A percentile compares a stretch with the other conserved stretches of the same genome.
Evolutionary conservation across 2,888 invertebrate species (phyloP).

Genomic region (Eristalinus sepulchralis): DNA sequence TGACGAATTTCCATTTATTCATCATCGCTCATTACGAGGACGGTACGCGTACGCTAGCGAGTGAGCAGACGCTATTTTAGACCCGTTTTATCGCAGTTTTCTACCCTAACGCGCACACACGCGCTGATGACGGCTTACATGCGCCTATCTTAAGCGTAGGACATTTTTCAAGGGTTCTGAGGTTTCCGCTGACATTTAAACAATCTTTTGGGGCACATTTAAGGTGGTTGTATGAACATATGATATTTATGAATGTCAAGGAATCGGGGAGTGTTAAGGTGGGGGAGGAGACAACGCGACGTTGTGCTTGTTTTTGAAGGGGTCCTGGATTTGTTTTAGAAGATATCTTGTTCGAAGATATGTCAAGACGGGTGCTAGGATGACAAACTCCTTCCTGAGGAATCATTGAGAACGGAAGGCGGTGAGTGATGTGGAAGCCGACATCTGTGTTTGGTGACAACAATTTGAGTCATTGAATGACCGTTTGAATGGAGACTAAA

Average conservation of each 20-base stretch:
- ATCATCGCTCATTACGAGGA: slow-evolving; percentile 44
- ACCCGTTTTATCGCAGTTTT: slow-evolving; percentile 45
- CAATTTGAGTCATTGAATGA: too few relatives aligned
- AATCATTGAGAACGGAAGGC: too few relatives aligned
- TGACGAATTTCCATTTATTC: slow-evolving; percentile 57
- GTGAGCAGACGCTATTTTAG: slow-evolving; percentile 1
- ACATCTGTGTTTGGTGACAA: too few relatives aligned
- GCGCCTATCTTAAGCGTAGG: slow-evolving; percentile 31
- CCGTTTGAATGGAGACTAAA: too few relatives aligned
- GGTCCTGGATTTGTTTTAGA: too few relatives aligned
- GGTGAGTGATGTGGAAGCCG: too few relatives aligned
- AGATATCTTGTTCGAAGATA: too few relatives aligned
- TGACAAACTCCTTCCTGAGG: too few relatives aligned
- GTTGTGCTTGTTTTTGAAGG: too few relatives aligned
- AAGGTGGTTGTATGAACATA: slow-evolving; percentile 5
- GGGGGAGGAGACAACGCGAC: too few relatives aligned
- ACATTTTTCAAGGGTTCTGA: slow-evolving; percentile 29
- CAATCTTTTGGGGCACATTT: background rate
- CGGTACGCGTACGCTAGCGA: background rate
- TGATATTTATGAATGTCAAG: background rate
- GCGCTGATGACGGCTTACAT: slow-evolving; percentile 8
- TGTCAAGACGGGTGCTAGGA: too few relatives aligned
- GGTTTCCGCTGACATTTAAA: slow-evolving; percentile 20
- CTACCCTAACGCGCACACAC: background rate
- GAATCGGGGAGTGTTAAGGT: too few relatives aligned